Conservation (phyloP, 92 coral and sea anemone species). For the Anthopleura xanthogrammica region DNA sequence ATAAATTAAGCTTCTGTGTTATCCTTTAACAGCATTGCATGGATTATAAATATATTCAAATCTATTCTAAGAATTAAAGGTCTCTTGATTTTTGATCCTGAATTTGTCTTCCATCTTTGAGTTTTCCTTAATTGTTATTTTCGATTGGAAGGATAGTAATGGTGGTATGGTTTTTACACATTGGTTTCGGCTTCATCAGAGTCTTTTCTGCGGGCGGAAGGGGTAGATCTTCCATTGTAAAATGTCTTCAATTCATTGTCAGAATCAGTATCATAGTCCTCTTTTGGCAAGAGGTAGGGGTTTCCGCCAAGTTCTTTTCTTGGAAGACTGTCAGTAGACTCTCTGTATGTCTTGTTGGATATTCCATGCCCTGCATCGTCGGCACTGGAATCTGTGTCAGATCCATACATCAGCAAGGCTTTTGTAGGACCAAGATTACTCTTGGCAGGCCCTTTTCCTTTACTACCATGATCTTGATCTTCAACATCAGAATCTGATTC, state of each 20-base stretch:
- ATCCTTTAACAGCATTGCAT: too few relatives aligned
- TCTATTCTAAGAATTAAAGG: too few relatives aligned
- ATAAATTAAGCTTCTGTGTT: too few relatives aligned
- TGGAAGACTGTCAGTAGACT: neutral
- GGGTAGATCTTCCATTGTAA: neutral
- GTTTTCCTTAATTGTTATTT: slow-evolving; percentile 5
- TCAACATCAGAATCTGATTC: slow-evolving; percentile 10
- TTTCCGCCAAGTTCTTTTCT: neutral
- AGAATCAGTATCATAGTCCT: neutral
- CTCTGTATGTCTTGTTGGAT: neutral
- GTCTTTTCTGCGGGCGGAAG: neutral
- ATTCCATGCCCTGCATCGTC: neutral
- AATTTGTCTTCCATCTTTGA: slow-evolving; percentile 1
- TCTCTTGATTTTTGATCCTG: neutral
- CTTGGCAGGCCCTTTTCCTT: neutral
- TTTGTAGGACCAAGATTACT: neutral
- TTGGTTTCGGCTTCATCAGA: slow-evolving; percentile 1
- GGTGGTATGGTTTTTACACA: neutral
- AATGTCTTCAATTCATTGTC: neutral
- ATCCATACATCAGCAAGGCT: slow-evolving; percentile 7
- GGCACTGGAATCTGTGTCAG: slow-evolving; percentile 15
- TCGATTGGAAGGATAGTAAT: neutral
- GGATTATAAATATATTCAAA: too few relatives aligned
- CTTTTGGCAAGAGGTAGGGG: neutral
- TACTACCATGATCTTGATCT: neutral